phyloP scores from a whole-genome alignment of 2,797 vertebrate genomes.

The Sebastes kiyomatsui region DNA sequence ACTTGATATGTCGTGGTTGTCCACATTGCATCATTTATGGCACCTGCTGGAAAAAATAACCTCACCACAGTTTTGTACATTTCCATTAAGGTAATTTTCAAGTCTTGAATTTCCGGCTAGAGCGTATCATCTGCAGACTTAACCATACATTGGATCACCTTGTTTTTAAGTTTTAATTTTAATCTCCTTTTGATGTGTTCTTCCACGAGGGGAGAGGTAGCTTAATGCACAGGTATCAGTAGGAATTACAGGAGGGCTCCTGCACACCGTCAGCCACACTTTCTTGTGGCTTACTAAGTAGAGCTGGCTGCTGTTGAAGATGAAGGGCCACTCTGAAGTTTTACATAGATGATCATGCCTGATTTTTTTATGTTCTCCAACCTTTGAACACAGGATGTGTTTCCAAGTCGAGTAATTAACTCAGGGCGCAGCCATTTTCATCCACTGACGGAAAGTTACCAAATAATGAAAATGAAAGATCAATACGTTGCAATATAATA shows the following conservation, averaged over 20 bases:
- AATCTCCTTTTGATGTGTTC: conserved; percentile 78
- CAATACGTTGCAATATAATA: conserved; percentile 61
- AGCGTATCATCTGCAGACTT: conserved; percentile 59
- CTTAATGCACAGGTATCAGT: conserved; percentile 79
- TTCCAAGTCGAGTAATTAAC: conserved; percentile 74
- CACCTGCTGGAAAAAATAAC: conserved; percentile 50
- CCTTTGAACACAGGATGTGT: conserved; percentile 83
- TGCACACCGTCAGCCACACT: conserved; percentile 79
- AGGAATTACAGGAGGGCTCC: conserved; percentile 81
- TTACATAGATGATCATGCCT: conserved; percentile 75
- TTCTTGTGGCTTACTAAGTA: conserved; percentile 82
- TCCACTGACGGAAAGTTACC: conserved; percentile 53
- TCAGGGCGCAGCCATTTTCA: conserved; percentile 61
- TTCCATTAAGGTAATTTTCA: conserved; percentile 52
- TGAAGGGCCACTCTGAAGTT: conserved; percentile 81
- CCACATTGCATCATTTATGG: conserved; percentile 52
- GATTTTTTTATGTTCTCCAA: conserved; percentile 70
- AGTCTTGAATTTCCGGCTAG: conserved; percentile 47
- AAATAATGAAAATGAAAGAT: conserved; percentile 67
- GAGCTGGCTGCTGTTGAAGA: conserved; percentile 74
- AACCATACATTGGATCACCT: conserved; percentile 53
- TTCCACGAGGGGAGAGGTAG: conserved; percentile 55
- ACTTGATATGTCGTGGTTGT: conserved; percentile 65
- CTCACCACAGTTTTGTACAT: conserved; percentile 16
- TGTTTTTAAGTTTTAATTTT: conserved; percentile 66